A percentile compares a stretch with the other conserved stretches of the same genome.
Conservation (phyloP, 2,797 vertebrate species). For the Chaunax sp. region DNA sequence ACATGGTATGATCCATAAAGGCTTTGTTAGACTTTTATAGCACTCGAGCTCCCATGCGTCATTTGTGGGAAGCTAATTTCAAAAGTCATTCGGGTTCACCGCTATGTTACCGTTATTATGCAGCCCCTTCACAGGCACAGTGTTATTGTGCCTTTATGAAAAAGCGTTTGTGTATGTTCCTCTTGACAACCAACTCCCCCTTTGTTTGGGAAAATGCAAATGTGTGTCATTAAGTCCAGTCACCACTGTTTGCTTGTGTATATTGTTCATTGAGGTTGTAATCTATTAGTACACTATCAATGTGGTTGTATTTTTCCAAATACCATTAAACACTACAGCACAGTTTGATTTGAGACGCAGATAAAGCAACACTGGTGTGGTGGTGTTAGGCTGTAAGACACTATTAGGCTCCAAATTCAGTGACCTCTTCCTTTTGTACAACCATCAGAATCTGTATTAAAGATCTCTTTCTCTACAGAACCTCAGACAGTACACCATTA, state of each 20-base stretch:
- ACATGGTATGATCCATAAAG: conserved; percentile 46
- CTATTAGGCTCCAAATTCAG: conserved; percentile 14
- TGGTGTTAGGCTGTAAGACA: background rate
- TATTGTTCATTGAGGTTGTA: conserved; percentile 51
- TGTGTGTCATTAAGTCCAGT: conserved; percentile 61
- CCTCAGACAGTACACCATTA: no score
- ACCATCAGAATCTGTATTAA: background rate
- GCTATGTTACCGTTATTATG: conserved; percentile 55
- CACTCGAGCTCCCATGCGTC: conserved; percentile 70
- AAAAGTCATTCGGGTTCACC: conserved; percentile 58
- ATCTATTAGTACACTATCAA: conserved; percentile 37
- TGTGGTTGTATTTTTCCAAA: background rate
- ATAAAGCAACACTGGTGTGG: background rate
- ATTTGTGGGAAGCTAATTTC: conserved; percentile 71
- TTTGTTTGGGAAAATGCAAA: conserved; percentile 62
- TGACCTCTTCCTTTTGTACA: background rate
- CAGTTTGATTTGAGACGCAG: conserved; percentile 22
- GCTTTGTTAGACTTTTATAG: conserved; percentile 61
- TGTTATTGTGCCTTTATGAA: conserved; percentile 48
- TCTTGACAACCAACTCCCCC: conserved; percentile 31
- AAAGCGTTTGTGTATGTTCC: conserved; percentile 33
- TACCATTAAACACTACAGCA: background rate
- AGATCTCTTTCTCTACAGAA: background rate
- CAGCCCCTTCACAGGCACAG: conserved; percentile 37
- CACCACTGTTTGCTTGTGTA: conserved; percentile 47